Percentiles rank a stretch among this genome's conserved stretches.
phyloP scores from a whole-genome alignment of 2,888 invertebrate species.

The Dilophus febrilis region DNA sequence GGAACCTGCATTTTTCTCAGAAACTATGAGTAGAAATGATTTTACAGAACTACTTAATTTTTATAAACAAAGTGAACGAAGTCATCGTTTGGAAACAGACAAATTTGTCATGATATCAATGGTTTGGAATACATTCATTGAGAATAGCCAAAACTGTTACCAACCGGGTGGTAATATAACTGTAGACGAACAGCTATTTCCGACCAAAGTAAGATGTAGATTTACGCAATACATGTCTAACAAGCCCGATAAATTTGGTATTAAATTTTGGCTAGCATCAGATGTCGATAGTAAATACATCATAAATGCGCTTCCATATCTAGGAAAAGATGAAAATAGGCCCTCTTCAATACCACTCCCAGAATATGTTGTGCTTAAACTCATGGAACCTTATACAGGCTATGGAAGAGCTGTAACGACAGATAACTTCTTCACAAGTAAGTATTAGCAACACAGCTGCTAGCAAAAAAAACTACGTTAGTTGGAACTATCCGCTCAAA shows the following conservation, averaged over 20 bases:
- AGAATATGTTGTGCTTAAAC: constrained; percentile 15
- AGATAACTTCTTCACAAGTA: constrained; percentile 10
- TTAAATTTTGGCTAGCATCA: constrained; percentile 17
- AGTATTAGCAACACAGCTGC: constrained; percentile 10
- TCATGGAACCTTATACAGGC: constrained; percentile 13
- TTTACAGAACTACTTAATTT: no score
- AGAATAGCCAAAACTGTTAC: no score
- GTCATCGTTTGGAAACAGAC: no score
- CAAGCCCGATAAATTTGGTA: constrained; percentile 19
- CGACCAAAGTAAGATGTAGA: constrained; percentile 16
- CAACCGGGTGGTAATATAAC: no score
- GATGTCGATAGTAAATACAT: constrained; percentile 13
- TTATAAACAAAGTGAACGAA: no score
- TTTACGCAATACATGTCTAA: constrained; percentile 19
- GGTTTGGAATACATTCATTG: no score
- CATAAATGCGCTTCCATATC: constrained; percentile 14
- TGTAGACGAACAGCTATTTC: constrained; percentile 16
- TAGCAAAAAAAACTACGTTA: constrained; percentile 14
- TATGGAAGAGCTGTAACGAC: constrained; percentile 14
- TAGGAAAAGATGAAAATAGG: constrained; percentile 12
- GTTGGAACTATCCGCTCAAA: constrained; percentile 14
- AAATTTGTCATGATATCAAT: no score
- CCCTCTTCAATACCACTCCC: constrained; percentile 10
- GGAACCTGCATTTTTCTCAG: no score
- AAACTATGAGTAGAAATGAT: no score